These are phyloP conservation scores for human (Homo sapiens) DNA, from an alignment of 2,113 vertebrate species.

Conservation along the genomic window GRCh38 chr1:178938501-178939000, in stretches of 20 bases:
- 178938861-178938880: not conserved
- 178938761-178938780: not conserved
- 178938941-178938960: conserved; percentile 77
- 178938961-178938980: conserved; percentile 67
- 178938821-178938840: not conserved
- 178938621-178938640: not conserved
- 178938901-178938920: conserved; percentile 25
- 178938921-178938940: conserved; percentile 45
- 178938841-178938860: not conserved
- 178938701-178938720: not conserved
- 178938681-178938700: not conserved
- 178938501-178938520: accelerated
- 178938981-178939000: conserved; percentile 50
- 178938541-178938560: not conserved
- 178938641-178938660: not conserved
- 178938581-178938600: not conserved
- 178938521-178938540: not conserved
- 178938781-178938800: not conserved
- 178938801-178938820: not conserved
- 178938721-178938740: not conserved
- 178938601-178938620: not conserved
- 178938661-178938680: no score
- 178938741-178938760: not conserved
- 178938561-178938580: not conserved
- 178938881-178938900: not conserved